phyloP scores from a whole-genome alignment of 2,113 vertebrate genomes.

The Odobenus rosmarus region DNA sequence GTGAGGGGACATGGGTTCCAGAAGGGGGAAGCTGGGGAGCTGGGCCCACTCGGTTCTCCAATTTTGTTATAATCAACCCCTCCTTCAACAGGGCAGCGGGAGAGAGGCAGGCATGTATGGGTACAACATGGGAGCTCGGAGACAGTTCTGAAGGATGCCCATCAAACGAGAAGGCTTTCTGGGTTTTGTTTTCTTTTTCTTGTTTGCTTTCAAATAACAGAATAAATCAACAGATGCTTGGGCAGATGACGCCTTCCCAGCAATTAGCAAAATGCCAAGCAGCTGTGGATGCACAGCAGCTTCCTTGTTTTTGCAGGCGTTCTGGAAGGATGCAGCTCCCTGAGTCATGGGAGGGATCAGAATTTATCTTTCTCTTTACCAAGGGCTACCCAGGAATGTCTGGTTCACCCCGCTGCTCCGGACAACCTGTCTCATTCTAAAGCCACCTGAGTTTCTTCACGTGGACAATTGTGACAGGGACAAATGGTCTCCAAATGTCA shows the following conservation, averaged over 20 bases:
- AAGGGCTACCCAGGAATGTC: background rate
- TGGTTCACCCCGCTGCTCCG: background rate
- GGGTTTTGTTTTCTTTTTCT: conserved; percentile 51
- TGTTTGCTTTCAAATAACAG: conserved; percentile 74
- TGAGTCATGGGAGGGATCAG: fast-evolving
- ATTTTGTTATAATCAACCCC: background rate
- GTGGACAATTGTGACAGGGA: background rate
- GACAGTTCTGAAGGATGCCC: background rate
- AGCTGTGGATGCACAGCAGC: background rate
- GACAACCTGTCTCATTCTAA: background rate
- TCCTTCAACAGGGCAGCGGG: fast-evolving
- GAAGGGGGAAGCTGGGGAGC: background rate
- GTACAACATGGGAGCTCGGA: fast-evolving
- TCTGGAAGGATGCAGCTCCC: background rate
- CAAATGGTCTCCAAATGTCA: background rate
- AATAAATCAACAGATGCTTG: conserved; percentile 32
- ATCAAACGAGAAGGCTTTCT: background rate
- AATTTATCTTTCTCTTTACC: background rate
- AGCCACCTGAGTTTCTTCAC: background rate
- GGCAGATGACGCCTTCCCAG: background rate
- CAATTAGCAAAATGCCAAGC: background rate
- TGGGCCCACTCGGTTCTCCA: fast-evolving
- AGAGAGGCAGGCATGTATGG: background rate
- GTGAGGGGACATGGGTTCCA: background rate
- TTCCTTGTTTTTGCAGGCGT: background rate